phyloP scores from a whole-genome alignment of 1,140 invertebrate genomes.

The Drosophila triauraria region DNA sequence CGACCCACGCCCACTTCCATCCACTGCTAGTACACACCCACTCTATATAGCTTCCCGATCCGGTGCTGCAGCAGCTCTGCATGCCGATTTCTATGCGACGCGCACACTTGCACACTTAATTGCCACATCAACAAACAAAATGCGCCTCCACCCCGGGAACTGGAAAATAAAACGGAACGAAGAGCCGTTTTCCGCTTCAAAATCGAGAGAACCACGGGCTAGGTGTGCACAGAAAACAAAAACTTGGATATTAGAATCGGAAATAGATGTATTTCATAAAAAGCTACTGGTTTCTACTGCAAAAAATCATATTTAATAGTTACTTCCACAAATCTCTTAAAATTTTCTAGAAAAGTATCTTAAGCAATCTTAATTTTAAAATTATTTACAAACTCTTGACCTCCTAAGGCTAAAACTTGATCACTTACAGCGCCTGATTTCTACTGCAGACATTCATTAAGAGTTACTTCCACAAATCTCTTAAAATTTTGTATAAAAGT shows the following conservation, averaged over 20 bases:
- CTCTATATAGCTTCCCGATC: slow-evolving; percentile 28
- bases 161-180: slow-evolving; percentile 42
- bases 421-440: too few species aligned
- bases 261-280: too few species aligned
- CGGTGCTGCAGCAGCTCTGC: slow-evolving; percentile 25
- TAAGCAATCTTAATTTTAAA: too few species aligned
- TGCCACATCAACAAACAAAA: slow-evolving; percentile 59
- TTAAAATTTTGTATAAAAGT: neutral
- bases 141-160: slow-evolving; percentile 6
- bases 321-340: neutral
- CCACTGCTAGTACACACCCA: neutral
- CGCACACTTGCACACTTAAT: slow-evolving; percentile 56
- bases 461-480: neutral
- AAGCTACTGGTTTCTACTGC: too few species aligned
- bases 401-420: too few species aligned
- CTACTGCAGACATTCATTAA: too few species aligned
- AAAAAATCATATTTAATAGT: too few species aligned
- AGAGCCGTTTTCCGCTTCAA: slow-evolving; percentile 44
- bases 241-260: neutral
- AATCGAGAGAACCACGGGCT: slow-evolving; percentile 12
- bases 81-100: slow-evolving; percentile 46
- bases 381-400: neutral
- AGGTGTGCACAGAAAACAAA: neutral
- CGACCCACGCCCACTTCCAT: neutral
- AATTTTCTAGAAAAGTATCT: neutral